phyloP scores from a whole-genome alignment of 2,797 vertebrate genomes.

The Danio tinwini region DNA sequence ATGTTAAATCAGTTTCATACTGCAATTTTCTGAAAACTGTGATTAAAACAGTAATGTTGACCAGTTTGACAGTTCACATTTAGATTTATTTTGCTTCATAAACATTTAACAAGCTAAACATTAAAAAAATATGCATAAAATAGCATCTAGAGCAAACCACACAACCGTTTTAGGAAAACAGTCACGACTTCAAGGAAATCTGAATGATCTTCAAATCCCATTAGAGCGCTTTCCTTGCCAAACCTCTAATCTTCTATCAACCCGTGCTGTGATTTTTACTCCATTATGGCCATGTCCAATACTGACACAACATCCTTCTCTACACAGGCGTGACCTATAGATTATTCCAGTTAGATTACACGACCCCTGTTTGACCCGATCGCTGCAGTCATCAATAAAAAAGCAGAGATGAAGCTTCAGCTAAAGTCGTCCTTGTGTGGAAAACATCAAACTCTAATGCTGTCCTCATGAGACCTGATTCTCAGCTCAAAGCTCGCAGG shows the following conservation, averaged over 20 bases:
- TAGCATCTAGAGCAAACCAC: background rate
- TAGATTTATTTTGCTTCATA: too few species aligned
- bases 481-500: constrained; percentile 5
- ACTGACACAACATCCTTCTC: constrained; percentile 4
- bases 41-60: too few species aligned
- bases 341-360: background rate
- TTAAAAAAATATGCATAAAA: too few species aligned
- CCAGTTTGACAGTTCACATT: too few species aligned
- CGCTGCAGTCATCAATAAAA: constrained; percentile 11
- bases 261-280: constrained; percentile 2
- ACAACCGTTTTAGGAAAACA: background rate
- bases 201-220: constrained; percentile 11
- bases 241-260: background rate
- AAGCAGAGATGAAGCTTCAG: background rate
- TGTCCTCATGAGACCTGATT: background rate
- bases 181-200: background rate
- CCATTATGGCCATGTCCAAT: background rate
- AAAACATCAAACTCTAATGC: constrained; percentile 1
- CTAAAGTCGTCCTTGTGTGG: constrained; percentile 1
- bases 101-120: too few species aligned
- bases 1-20: too few species aligned
- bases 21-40: too few species aligned
- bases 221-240: background rate
- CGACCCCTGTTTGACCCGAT: background rate
- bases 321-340: background rate